Evolutionary conservation across 2,888 invertebrate genomes (phyloP), one percentile per base, ranked within the genome.

Genomic region (Acrobasis repandana): DNA sequence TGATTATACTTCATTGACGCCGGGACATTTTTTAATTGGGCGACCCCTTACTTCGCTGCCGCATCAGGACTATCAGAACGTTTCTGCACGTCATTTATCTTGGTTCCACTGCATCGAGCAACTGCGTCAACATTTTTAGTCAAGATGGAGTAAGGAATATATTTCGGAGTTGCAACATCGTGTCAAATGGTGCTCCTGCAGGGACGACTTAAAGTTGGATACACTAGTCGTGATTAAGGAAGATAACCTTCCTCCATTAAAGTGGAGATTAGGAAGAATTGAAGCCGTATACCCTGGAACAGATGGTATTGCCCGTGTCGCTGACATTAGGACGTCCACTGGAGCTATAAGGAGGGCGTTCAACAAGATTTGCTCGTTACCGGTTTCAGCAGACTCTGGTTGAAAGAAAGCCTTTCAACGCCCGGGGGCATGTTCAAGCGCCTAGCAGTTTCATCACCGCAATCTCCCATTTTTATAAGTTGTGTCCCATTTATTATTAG

Each of bases 381-480:
- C 57, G n/a, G 33, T 60, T 2, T 15, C 9, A 0, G 15, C n/a
- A 9, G 46, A 9, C 15, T 28, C 15, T 28, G 10, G 58, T 62
- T 59, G 62, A 62, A 62, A n/a, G 48, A 1, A 6, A 6, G 43
- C 43, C 49, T n/a, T 62, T 56, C 62, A 62, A 62, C 58, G 61
- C 46, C 54, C 59, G 61, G 58, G 62, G 62, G 62, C 62, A 62
- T 62, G 62, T 62, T 83, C 86, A 94, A 33, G 54, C 18, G 48
- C 18, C 47, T 15, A n/a, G n/a, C n/a, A n/a, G n/a, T n/a, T n/a
- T n/a, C n/a, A n/a, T n/a, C n/a, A n/a, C n/a, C n/a, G n/a, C n/a
- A n/a, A n/a, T n/a, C n/a, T n/a, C n/a, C n/a, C n/a, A n/a, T n/a
- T n/a, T n/a, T n/a, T n/a, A n/a, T n/a, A n/a, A n/a, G n/a, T n/a